Percentiles rank a stretch among this genome's conserved stretches.
Evolutionary conservation across 1,140 invertebrate species (phyloP).

Genomic region (Polypedilum vanderplanki): DNA sequence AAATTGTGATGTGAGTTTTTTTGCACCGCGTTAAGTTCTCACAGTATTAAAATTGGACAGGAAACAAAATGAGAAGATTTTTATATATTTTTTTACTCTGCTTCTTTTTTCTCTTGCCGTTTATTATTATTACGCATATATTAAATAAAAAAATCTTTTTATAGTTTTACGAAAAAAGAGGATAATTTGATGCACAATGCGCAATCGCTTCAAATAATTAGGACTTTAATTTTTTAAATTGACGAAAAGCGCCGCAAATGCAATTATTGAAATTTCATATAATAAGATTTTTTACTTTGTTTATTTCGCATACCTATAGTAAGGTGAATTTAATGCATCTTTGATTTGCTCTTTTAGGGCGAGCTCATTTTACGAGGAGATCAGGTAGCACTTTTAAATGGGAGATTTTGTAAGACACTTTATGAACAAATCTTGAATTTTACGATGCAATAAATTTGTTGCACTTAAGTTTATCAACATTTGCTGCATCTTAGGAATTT

Average conservation of each 20-base stretch:
- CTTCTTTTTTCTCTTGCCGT: neutral
- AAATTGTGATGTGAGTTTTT: constrained; percentile 17
- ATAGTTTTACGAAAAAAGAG: neutral
- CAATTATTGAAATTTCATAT: neutral
- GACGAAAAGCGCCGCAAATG: neutral
- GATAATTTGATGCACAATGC: neutral
- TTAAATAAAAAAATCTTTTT: neutral
- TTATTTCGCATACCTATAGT: neutral
- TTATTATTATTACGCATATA: constrained; percentile 15
- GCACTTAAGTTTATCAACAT: constrained; percentile 8
- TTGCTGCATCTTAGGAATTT: too few relatives aligned
- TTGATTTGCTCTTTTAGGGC: constrained; percentile 11
- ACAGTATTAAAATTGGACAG: constrained; percentile 18
- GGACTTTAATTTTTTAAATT: neutral
- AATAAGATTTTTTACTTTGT: neutral
- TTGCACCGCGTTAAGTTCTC: constrained; percentile 10
- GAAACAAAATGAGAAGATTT: constrained; percentile 14
- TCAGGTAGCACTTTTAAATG: constrained; percentile 10
- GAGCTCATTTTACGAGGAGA: neutral
- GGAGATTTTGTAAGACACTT: constrained; percentile 8
- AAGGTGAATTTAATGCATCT: neutral
- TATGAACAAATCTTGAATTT: constrained; percentile 1
- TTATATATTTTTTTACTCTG: constrained; percentile 20
- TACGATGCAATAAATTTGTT: constrained; percentile 18
- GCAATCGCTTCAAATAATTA: neutral